Base-by-base conservation (phyloP, 2,888 invertebrate genomes). In the Melinaea marsaeus region DNA sequence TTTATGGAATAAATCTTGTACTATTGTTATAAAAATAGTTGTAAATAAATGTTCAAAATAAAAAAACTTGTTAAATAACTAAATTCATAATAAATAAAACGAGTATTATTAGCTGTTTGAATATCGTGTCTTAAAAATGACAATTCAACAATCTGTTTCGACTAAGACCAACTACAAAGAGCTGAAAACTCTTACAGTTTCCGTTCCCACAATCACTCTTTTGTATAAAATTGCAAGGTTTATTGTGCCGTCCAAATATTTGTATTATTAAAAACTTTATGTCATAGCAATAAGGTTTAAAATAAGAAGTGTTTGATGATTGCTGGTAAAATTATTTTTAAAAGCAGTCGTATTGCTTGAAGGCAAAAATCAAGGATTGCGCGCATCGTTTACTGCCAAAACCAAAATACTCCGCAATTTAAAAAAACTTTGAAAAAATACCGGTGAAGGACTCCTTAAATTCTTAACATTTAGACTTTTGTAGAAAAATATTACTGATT, bases 311-410 rank as follows among this genome's bases (percentile, higher is more conserved):
- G 42, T 48, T 33, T 13, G 33, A n/a, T 37, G 45, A 62, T 55
- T 64, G 64, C 72, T 71, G 68, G 69, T 22, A 59, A 63, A 64
- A 63, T 59, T 63, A 66, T 60, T 67, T 66, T 71, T 68, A 70
- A 67, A 72, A 73, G 22, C 22, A 22, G 22, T 22, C 22, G 1
- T 71, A 77, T 75, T 69, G 79, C 79, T 76, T 57, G 72, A 71
- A 79, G 79, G 79, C 76, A 75, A 65, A 75, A 81, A 80, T 80
- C 79, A 81, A 77, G 78, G 72, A 78, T 77, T 79, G 74, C 71
- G 72, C 22, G 22, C 73, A 74, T 69, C 75, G 72, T 74, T 77
- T 80, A 69, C 71, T 77, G 76, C 74, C 74, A 78, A 81, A 81
- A 79, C 77, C 80, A 79, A 75, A 73, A 72, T 66, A 69, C 71